Conservation (phyloP, 2,888 invertebrate genomes). For the Tenthredo notha region DNA sequence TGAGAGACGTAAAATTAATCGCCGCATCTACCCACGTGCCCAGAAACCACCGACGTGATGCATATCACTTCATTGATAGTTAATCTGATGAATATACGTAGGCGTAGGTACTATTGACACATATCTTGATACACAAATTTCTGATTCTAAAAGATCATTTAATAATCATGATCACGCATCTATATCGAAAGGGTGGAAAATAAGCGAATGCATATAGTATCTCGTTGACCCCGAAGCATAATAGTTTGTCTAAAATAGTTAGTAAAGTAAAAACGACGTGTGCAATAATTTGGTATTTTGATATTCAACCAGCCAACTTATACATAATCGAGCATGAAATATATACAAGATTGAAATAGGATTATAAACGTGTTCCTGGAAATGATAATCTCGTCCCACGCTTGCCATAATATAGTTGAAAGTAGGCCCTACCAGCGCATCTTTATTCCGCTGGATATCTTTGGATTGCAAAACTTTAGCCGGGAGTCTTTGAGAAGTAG, state of each 20-base stretch:
- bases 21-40: slow-evolving; percentile 19
- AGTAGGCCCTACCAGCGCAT: slow-evolving; percentile 8
- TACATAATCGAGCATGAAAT: slow-evolving; percentile 32
- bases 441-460: not conserved
- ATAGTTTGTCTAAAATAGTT: not conserved
- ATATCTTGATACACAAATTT: not conserved
- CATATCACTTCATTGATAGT: not conserved
- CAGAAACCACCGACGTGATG: not conserved
- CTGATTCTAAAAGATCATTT: not conserved
- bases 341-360: not conserved
- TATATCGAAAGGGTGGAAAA: not conserved
- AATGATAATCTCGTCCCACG: slow-evolving; percentile 43
- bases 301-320: not conserved
- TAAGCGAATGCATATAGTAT: not conserved
- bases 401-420: not conserved
- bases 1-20: slow-evolving; percentile 39
- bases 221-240: not conserved
- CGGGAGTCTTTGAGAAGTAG: not conserved
- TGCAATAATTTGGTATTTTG: slow-evolving; percentile 16
- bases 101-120: not conserved
- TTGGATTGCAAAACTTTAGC: slow-evolving; percentile 38
- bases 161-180: not conserved
- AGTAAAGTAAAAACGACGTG: not conserved
- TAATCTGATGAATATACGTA: not conserved
- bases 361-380: slow-evolving; percentile 26